Conservation (phyloP, 2,888 invertebrate genomes). For the Lasioglossum villosulum region DNA sequence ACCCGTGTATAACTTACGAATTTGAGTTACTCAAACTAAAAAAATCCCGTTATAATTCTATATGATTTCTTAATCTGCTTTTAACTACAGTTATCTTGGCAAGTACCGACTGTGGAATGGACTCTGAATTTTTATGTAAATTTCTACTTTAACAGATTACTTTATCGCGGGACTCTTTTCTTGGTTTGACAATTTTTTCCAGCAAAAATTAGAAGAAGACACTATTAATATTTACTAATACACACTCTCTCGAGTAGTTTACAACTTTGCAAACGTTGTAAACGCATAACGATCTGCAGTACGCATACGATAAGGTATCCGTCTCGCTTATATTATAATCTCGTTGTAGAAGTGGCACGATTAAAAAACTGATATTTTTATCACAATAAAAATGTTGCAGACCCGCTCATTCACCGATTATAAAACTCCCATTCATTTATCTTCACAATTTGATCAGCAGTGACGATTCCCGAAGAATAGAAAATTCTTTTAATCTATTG, state of each 20-base stretch:
- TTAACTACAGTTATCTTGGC: background rate
- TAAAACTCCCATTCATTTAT: background rate
- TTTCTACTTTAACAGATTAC: background rate
- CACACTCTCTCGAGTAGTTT: background rate
- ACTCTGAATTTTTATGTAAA: background rate
- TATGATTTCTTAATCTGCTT: background rate
- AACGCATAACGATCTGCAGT: background rate
- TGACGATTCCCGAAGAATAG: too few species aligned
- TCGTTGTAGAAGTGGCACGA: background rate
- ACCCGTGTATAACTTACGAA: background rate
- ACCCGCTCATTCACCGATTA: background rate
- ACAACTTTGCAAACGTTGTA: background rate
- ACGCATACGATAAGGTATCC: background rate
- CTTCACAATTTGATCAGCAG: too few species aligned
- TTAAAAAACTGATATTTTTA: background rate
- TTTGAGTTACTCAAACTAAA: background rate
- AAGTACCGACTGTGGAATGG: background rate
- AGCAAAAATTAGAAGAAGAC: background rate
- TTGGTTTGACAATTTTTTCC: background rate
- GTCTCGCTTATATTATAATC: background rate
- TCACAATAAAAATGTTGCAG: background rate
- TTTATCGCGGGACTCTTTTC: background rate
- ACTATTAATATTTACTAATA: background rate
- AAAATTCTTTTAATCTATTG: too few species aligned
- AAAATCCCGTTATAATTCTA: background rate